A percentile compares a stretch with the other conserved stretches of the same genome.
Evolutionary conservation across 2,113 vertebrate species (phyloP).

Genomic region (Mustelus asterias): DNA sequence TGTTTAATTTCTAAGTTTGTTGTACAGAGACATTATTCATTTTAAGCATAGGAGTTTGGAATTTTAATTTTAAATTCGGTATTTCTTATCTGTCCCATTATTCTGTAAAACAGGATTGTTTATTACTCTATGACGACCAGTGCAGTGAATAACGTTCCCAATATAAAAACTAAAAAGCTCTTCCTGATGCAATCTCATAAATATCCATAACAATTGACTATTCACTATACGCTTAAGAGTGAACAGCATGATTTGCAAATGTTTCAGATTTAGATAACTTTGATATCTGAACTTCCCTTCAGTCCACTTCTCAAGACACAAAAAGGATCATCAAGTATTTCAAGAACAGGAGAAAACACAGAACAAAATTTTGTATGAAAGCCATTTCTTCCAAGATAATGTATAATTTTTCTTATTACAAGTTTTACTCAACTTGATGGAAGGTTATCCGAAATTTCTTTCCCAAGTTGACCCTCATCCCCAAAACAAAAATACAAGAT

Average conservation of each 20-base stretch:
- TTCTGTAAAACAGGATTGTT: not conserved
- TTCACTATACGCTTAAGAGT: not conserved
- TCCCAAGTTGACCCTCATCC: not conserved
- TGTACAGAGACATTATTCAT: not conserved
- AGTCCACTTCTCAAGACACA: not conserved
- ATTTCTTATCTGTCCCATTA: not conserved
- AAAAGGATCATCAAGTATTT: not conserved
- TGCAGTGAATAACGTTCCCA: not conserved
- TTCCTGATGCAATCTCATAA: not conserved
- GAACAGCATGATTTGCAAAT: not conserved
- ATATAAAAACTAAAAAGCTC: not conserved
- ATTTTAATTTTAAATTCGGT: not conserved
- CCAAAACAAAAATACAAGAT: not conserved
- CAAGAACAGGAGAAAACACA: not conserved
- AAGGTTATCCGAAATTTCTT: not conserved
- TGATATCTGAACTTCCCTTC: not conserved
- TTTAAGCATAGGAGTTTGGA: not conserved
- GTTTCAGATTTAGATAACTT: not conserved
- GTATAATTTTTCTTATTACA: not conserved
- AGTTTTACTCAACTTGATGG: not conserved
- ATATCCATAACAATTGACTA: not conserved
- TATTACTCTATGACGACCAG: not conserved
- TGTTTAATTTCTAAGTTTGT: not conserved
- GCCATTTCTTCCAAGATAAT: not conserved
- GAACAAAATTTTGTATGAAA: not conserved